Evolutionary conservation across 2,888 invertebrate genomes (phyloP).

Genomic region (Dryadula phaetusa): DNA sequence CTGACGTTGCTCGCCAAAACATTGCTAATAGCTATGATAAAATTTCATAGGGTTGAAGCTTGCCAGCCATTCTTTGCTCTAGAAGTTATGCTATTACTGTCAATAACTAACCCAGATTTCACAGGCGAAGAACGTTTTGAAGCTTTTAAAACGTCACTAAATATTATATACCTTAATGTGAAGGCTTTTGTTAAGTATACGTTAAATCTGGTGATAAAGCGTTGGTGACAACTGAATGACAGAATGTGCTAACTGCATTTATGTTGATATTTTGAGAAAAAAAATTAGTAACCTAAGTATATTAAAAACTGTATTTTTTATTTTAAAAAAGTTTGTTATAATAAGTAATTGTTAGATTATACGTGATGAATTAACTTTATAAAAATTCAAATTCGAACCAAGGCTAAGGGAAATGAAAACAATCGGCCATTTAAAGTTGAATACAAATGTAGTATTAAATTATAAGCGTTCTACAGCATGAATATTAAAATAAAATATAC

Average conservation of each 20-base stretch:
- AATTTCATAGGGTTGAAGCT: constrained; percentile 69
- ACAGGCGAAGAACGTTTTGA: constrained; percentile 18
- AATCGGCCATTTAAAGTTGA: constrained; percentile 48
- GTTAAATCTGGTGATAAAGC: too few relatives aligned
- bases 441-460: constrained; percentile 41
- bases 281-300: neutral
- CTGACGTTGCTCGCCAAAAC: constrained; percentile 68
- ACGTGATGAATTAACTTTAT: constrained; percentile 31
- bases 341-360: constrained; percentile 3
- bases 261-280: too few relatives aligned
- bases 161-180: neutral
- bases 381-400: constrained; percentile 38
- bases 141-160: constrained; percentile 4
- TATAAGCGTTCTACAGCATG: constrained; percentile 25
- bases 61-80: constrained; percentile 54
- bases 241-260: too few relatives aligned
- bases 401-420: constrained; percentile 44
- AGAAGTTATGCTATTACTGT: constrained; percentile 58
- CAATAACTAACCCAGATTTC: constrained; percentile 44
- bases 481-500: constrained; percentile 22
- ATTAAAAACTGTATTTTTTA: neutral
- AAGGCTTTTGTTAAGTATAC: neutral
- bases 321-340: constrained; percentile 4
- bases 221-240: too few relatives aligned
- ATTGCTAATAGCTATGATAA: constrained; percentile 75